These are phyloP conservation scores for Tokudaia muenninki DNA, from an alignment of 2,797 vertebrate species.

Conservation along the genomic window DNA sequence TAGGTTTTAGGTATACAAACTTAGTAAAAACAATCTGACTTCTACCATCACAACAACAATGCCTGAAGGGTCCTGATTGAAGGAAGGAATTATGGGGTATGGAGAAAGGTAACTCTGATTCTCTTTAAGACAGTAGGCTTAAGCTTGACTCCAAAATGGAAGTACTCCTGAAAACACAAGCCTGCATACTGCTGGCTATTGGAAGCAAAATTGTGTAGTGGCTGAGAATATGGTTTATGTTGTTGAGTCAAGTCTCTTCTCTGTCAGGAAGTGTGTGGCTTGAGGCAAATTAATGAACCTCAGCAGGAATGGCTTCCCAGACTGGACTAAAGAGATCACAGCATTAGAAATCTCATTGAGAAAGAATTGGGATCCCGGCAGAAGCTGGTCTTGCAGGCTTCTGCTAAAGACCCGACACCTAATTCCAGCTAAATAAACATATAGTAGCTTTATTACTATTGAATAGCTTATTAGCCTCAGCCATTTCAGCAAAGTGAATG, in stretches of 20 bases:
- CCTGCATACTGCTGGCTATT: fast-evolving
- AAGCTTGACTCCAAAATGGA: neutral
- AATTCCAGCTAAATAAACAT: neutral
- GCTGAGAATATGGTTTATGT: neutral
- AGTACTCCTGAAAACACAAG: neutral
- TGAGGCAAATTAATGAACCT: neutral
- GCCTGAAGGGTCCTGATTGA: neutral
- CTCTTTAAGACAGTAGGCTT: neutral
- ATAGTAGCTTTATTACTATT: neutral
- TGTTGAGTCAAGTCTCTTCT: neutral
- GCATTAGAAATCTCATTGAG: neutral
- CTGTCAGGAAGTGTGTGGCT: neutral
- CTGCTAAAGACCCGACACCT: neutral
- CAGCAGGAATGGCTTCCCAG: neutral
- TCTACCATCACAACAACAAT: neutral
- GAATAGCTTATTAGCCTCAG: neutral
- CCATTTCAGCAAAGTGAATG: neutral
- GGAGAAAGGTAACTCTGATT: neutral
- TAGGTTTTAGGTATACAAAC: neutral
- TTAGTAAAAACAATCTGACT: neutral
- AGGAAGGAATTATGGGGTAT: neutral
- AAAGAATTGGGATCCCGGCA: neutral
- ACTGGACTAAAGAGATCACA: neutral
- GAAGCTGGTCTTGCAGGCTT: neutral
- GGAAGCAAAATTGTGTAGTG: neutral